Evolutionary conservation across 2,797 vertebrate genomes (phyloP), one percentile per base, ranked within the genome.

Genomic region (Phrynocephalus vlangalii): DNA sequence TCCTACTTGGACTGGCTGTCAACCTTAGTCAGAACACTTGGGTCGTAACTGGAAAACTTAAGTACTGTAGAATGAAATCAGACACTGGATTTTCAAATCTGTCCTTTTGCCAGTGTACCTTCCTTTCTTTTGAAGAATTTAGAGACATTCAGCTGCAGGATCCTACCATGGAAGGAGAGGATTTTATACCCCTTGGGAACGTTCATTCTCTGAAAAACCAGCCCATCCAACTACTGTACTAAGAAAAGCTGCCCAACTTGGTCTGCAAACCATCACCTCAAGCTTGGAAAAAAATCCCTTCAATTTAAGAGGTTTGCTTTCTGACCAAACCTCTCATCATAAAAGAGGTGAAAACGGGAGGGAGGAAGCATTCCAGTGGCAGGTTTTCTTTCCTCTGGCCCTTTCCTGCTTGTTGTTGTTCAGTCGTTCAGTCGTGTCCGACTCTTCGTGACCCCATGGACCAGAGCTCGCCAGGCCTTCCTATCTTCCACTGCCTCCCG

Each of bases 221-320:
- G 28, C 3, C 71, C 30, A 16, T 38, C 30, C 38, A 73, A 33
- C 71, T 18, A 38, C 30, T 38, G 24, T 44, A 44, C 38, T 44
- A 44, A 33, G 16, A n/a, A n/a, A 70, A 70, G n/a, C 9, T 70
- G 38, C 38, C 30, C 38, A 73, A 73, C 20, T 20, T 73, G 71
- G 30, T 68, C 83, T 28, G 79, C 84, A 75, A 66, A 86, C 33
- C 83, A 28, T 48, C 70, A 63, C 13, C 81, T 86, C 68, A 76
- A 7, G 22, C 50, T 89, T 84, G 68, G 4, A 70, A 75, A 85
- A 9, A 85, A 85, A 38, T 0, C 2, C 48, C 26, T 73, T 80
- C 56, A 52, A 44, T 50, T 84, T 86, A 89, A n/a, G 72, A 83
- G 0, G 60, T 87, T 90, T 87, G 33, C 11, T 88, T 92, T 93